A percentile compares a stretch with the other conserved stretches of the same genome.
Conservation (phyloP, 1,140 invertebrate species). For the Prorops nasuta region DNA sequence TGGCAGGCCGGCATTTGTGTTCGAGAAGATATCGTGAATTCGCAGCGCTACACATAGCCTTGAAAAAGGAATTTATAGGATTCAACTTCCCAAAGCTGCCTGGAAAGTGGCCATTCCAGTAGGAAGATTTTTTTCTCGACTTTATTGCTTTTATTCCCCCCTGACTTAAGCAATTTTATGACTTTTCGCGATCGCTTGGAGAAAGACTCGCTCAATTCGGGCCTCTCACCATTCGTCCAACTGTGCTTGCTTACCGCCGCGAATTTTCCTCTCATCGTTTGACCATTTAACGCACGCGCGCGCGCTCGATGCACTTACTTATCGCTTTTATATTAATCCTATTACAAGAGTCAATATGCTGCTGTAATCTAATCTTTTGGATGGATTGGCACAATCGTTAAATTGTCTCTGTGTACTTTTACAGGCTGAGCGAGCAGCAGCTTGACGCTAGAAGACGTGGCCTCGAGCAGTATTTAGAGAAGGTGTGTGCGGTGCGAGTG, state of each 20-base stretch:
- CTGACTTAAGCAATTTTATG: too few species aligned
- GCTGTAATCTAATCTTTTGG: neutral
- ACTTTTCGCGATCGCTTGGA: too few species aligned
- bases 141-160: neutral
- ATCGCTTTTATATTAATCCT: too few species aligned
- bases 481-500: conserved; percentile 95
- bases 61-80: conserved; percentile 96
- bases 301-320: too few species aligned
- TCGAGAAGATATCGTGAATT: conserved; percentile 96
- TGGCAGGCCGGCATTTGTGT: conserved; percentile 96
- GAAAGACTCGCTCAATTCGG: too few species aligned
- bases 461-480: conserved; percentile 96
- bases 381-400: neutral
- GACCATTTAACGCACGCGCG: too few species aligned
- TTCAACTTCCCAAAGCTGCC: conserved; percentile 98
- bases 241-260: too few species aligned
- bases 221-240: too few species aligned
- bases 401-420: neutral
- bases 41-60: conserved; percentile 80
- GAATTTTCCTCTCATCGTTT: too few species aligned
- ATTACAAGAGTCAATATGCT: too few species aligned
- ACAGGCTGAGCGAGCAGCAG: conserved; percentile 88
- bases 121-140: conserved; percentile 30
- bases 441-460: conserved; percentile 89
- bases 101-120: conserved; percentile 96